Evolutionary conservation across 1,140 invertebrate species (phyloP), one percentile per base, ranked within the genome.

Genomic region (Polypedilum pembai): DNA sequence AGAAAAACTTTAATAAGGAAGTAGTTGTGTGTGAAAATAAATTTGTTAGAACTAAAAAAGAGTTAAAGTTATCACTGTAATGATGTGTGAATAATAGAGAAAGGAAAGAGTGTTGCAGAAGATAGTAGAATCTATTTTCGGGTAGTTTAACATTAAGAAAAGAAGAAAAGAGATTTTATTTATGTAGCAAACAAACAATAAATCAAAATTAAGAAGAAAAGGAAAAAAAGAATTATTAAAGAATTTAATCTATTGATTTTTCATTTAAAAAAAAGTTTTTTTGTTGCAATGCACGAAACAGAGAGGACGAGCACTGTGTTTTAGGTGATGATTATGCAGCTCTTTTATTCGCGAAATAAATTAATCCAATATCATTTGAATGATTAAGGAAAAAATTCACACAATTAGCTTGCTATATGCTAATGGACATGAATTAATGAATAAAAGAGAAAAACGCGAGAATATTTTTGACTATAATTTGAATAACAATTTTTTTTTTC

Each of bases 171-270:
- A 56, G 15, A 56, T 56, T 33, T 33, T 56, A 15, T 56, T 56
- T 56, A 56, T 56, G 45, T 12, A 56, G 45, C 45, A 56, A 56
- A 56, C 45, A 56, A 56, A 56, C 45, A 12, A 56, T 56, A 56
- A 56, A 56, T 56, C 45, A 56, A 56, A 56, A 45, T 2, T 45
- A 45, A 56, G n/a, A 56, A n/a, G 45, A 15, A 56, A 10, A 33
- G 5, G 2, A 33, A 5, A 5, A 1, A 1, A 33, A 33, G 5
- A 33, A 33, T 33, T 33, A 33, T 33, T 33, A 33, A 33, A 56
- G 15, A 33, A 18, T 21, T 69, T 69, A 69, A 69, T 69, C 65
- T 69, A 69, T 69, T 20, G 65, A 69, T 69, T 69, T 69, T 69
- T 69, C 65, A 69, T 69, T 69, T 8, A 69, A 66, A 66, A 66